Base-by-base conservation (phyloP, 2,113 vertebrate genomes). In the Anas platyrhynchos region DNA sequence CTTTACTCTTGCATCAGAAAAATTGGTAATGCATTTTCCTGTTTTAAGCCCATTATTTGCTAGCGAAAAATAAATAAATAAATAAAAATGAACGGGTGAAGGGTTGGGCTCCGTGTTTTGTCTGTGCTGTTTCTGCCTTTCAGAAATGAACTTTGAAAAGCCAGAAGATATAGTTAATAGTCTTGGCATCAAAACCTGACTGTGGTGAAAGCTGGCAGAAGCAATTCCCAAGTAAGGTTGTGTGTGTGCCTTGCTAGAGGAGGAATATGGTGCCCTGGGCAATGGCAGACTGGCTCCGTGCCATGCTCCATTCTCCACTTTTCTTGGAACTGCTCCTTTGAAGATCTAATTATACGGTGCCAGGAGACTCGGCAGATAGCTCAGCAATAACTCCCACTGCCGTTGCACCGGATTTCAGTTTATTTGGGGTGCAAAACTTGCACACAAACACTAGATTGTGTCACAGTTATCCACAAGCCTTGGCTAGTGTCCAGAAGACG, bases 301-400 rank as follows among this genome's bases (percentile, higher is more conserved):
- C 95, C 94, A 85, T 0, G 9, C 74, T 89, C 84, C 75, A 9
- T 94, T 92, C 93, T 79, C 84, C 46, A 36, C 81, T 94, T 88
- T 69, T 73, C 87, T 93, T 93, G 94, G 92, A 95, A 91, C 58
- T 83, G 84, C 78, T 95, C 75, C 93, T 89, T 92, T 94, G 89
- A 89, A 87, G 71, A 91, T 84, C 86, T 92, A 69, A 92, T 96
- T 96, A 84, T 73, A 55, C 5, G 1, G 78, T 92, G 93, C 87
- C 91, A 95, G 79, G 84, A 95, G 93, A 79, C 46, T 87, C 56
- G 81, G 76, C 67, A 83, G 84, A 93, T 84, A 89, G 87, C 94
- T 88, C 55, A 48, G 75, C 91, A 76, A 2, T 38, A 86, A 43
- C 88, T 95, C 91, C 89, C 79, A 52, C 88, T 83, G 73, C 52